Evolutionary conservation across 2,113 vertebrate genomes (phyloP).

Genomic region (Phainopepla nitens): DNA sequence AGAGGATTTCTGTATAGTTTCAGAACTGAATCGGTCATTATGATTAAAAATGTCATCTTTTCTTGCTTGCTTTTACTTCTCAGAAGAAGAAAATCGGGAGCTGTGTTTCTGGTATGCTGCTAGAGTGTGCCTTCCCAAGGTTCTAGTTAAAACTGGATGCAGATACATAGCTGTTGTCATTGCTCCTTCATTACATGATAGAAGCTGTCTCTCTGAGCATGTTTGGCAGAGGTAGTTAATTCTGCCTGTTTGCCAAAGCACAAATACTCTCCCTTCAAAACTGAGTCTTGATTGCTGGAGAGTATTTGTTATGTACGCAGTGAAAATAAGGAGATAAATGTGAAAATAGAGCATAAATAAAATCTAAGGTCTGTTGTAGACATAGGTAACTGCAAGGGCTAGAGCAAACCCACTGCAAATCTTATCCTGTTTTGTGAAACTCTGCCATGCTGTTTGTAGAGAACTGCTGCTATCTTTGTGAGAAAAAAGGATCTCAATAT

Average conservation of each 20-base stretch:
- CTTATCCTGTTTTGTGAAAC: neutral
- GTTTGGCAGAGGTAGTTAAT: neutral
- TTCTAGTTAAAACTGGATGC: neutral
- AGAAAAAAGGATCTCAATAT: neutral
- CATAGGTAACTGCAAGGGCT: neutral
- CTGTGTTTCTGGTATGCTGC: neutral
- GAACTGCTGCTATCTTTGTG: neutral
- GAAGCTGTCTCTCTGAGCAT: neutral
- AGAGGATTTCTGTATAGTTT: neutral
- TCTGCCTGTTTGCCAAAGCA: neutral
- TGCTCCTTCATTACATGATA: neutral
- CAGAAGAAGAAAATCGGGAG: neutral
- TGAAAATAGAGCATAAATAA: neutral
- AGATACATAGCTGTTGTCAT: neutral
- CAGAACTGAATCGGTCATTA: neutral
- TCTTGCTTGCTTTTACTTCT: neutral
- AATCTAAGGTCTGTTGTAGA: neutral
- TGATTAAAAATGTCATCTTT: neutral
- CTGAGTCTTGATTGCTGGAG: neutral
- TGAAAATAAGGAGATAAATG: neutral
- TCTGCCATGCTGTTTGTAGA: neutral
- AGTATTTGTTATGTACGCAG: neutral
- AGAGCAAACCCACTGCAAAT: neutral
- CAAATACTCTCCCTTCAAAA: neutral
- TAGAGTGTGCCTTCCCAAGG: neutral